Base-by-base conservation (phyloP, 2,888 invertebrate species). In the Disparrhopalites patrizii region DNA sequence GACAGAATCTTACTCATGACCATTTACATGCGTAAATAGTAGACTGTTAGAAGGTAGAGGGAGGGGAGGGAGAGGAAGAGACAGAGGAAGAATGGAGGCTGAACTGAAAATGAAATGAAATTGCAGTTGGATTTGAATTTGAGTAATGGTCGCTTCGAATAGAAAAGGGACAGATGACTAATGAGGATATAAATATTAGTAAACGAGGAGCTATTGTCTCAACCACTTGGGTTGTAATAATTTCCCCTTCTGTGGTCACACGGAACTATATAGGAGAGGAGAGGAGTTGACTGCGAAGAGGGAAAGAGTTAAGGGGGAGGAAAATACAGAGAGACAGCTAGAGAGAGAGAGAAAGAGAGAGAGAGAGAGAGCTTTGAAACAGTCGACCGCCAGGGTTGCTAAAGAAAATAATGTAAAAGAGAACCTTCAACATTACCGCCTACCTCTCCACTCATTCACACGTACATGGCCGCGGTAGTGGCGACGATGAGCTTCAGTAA, bases 121-220 rank as follows among this genome's bases (percentile, higher is more conserved):
- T 67, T 64, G 67, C 66, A 68, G 67, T 63, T 63, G 63, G 43
- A 63, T 55, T 55, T 63, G 63, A 63, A 63, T 63, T 63, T 63
- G 63, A 63, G 63, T 63, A 63, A 63, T 63, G 63, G 56, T 55
- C 18, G 63, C 13, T 20, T 40, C 62, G 58, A 63, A 68, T 65
- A 64, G 68, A 70, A 65, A 67, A 68, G 68, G 65, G 70, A 68
- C 69, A 69, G 69, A 70, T 72, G 72, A 72, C 70, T 72, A 72
- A 72, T 72, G 72, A 72, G 72, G 69, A 70, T 69, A 72, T 72
- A 72, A 72, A 72, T 72, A 72, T 70, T 70, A 68, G 67, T 68
- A 71, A 69, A 71, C 68, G 68, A 69, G 69, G 56, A 55, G 28
- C 30, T 57, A 62, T 62, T 66, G 62, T 62, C 60, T 66, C 54